Evolutionary conservation across 2,113 vertebrate species (phyloP).

Genomic region (Sapajus apella): DNA sequence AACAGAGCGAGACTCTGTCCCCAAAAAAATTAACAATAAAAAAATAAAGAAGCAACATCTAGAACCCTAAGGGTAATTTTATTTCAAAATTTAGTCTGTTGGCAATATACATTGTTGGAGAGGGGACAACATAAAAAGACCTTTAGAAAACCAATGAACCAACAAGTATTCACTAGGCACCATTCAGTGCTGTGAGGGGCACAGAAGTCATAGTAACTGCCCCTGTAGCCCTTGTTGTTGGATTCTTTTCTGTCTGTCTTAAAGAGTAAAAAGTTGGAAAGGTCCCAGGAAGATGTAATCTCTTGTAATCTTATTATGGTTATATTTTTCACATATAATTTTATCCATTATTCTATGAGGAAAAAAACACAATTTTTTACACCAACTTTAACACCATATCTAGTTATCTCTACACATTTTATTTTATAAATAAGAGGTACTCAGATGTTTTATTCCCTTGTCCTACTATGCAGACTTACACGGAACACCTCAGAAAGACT

Average conservation of each 20-base stretch:
- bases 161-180: not conserved
- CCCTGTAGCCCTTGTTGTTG: not conserved
- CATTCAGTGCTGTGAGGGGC: not conserved
- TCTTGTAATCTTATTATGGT: not conserved
- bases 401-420: not conserved
- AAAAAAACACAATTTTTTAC: not conserved
- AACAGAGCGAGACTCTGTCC: no score
- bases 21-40: no score
- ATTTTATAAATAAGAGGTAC: conserved; percentile 31
- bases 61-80: not conserved
- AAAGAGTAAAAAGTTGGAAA: not conserved
- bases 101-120: not conserved
- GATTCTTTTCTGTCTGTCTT: not conserved
- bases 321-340: not conserved
- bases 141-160: conserved; percentile 18
- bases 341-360: not conserved
- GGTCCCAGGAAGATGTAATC: not conserved
- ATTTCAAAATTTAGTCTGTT: conserved; percentile 20
- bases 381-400: not conserved
- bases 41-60: not conserved
- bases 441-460: not conserved
- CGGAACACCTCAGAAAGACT: not conserved
- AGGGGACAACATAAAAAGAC: not conserved
- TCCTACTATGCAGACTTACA: not conserved
- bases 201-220: not conserved